phyloP scores from a whole-genome alignment of 2,797 vertebrate genomes.

The Prionace glauca region DNA sequence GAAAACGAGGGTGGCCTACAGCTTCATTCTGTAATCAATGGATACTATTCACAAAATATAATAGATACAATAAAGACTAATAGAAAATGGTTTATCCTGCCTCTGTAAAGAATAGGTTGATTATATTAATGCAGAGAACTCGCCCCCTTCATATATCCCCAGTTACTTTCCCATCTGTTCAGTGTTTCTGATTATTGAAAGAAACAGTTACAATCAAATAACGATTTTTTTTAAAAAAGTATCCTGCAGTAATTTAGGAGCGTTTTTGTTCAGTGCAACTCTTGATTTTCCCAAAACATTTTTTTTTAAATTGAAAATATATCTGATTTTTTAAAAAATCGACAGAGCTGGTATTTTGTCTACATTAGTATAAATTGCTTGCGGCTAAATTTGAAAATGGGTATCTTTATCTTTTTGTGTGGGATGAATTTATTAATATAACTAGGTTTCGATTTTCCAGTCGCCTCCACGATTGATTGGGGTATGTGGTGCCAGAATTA shows the following conservation, averaged over 20 bases:
- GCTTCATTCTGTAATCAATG: slow-evolving; percentile 17
- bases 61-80: slow-evolving; percentile 26
- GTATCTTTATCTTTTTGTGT: neutral
- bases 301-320: neutral
- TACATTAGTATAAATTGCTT: neutral
- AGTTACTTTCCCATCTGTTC: slow-evolving; percentile 14
- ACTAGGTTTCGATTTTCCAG: neutral
- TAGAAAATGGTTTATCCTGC: slow-evolving; percentile 24
- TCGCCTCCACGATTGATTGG: neutral
- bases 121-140: slow-evolving; percentile 10
- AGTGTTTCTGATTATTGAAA: neutral
- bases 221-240: neutral
- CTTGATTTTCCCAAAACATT: neutral
- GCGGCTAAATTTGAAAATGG: neutral
- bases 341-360: neutral
- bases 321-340: neutral
- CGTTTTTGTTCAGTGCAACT: neutral
- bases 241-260: neutral
- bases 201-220: neutral
- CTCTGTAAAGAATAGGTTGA: slow-evolving; percentile 30
- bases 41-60: slow-evolving; percentile 22
- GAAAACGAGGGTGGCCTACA: neutral
- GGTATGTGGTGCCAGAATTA: neutral
- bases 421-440: neutral
- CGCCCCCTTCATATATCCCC: neutral